Base-by-base conservation (phyloP, 2,888 invertebrate genomes). In the Gandaritis pyraliata region DNA sequence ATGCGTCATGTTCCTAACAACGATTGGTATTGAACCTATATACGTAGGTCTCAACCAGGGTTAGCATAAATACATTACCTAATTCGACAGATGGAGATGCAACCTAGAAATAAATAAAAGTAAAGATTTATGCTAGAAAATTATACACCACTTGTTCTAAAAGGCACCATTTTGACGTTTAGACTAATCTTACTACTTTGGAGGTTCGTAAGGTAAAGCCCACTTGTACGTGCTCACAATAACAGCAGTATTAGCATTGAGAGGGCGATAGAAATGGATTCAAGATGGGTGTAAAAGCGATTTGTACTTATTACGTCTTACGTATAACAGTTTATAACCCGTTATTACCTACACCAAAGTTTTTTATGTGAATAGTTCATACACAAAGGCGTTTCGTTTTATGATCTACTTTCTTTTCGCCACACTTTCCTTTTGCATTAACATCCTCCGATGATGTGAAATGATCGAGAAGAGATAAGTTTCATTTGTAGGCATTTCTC, bases 331-430 rank as follows among this genome's bases (percentile, higher is more conserved):
- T 65, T 58, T 63, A 55, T 45, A 47, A 36, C 54, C 48, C 52
- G 53, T 59, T 43, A 61, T 39, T 65, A 59, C 56, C 43, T 30
- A 33, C 15, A 62, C 43, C 18, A 58, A 57, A 59, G 47, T 48
- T 59, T 65, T 62, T 51, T 64, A 60, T 70, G 66, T 61, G 66
- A 66, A 64, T 46, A 62, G 39, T 48, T 63, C 65, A 45, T 52
- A 69, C 68, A 69, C 69, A 69, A 67, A 64, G 58, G 57, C 62
- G 59, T 66, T 60, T 61, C 58, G 48, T 63, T 63, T 68, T 62
- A 65, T 67, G 65, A 69, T 69, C 67, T 64, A 69, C 70, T 71
- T 71, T 71, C 69, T 65, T 69, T 62, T 51, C 58, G 62, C 66
- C 65, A 61, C 68, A 68, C 70, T 71, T 69, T 71, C 70, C 18